Base-by-base conservation (phyloP, 2,888 invertebrate species). In the Trissonchulus sp. region DNA sequence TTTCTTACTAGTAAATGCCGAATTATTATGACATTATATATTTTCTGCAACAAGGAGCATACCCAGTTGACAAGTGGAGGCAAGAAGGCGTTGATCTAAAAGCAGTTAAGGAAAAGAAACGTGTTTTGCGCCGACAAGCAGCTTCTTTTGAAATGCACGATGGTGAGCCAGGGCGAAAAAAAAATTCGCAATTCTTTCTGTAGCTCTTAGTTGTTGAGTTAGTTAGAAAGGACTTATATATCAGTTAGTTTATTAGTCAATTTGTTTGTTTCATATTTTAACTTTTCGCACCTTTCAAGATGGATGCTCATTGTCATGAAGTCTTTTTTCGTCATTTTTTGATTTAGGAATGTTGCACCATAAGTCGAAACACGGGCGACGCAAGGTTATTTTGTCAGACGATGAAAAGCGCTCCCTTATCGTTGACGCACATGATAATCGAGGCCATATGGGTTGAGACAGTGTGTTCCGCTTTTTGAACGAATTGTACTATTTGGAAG, bases 101-200 rank as follows among this genome's bases (percentile, higher is more conserved):
- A n/a, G 60, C 60, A 60, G 18, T 60, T 60, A 60, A 60, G n/a
- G 60, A 60, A 18, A 60, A 60, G 60, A 60, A 60, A n/a, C 60
- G 60, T 60, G n/a, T 60, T n/a, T 60, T 60, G 60, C 60, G 60
- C n/a, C 60, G 60, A 60, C 18, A 60, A 60, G 18, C 60, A 60
- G 18, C 18, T 18, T 18, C 18, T 18, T 60, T 18, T 60, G 18
- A 18, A 60, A 18, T 60, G 60, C 18, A 18, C n/a, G 60, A 60
- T 60, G 60, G 60, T n/a, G 60, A n/a, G n/a, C n/a, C n/a, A n/a
- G n/a, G n/a, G n/a, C n/a, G n/a, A n/a, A n/a, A n/a, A n/a, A n/a
- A n/a, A n/a, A n/a, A n/a, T n/a, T n/a, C n/a, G n/a, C n/a, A n/a
- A n/a, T n/a, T n/a, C n/a, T n/a, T n/a, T n/a, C n/a, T n/a, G n/a